A percentile compares a stretch with the other conserved stretches of the same genome.
Conservation (phyloP, 2,113 vertebrate species). For the Protobothrops mucrosquamatus region DNA sequence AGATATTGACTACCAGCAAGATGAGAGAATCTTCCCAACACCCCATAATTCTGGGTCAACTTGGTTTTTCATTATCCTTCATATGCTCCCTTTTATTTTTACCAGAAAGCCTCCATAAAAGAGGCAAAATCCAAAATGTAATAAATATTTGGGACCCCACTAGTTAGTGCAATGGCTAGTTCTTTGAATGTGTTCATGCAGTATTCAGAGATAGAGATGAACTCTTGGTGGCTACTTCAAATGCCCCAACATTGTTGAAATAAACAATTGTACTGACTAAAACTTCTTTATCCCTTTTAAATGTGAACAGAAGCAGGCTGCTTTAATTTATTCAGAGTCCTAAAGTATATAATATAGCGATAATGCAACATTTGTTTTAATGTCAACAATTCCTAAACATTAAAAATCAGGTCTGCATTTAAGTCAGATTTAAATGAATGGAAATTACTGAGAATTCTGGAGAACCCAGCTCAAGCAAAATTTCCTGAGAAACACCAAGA, state of each 20-base stretch:
- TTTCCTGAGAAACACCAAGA: slow-evolving; percentile 34
- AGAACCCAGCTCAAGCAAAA: slow-evolving; percentile 1
- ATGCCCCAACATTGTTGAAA: background rate
- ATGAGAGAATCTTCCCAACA: background rate
- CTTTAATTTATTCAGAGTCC: slow-evolving; percentile 5
- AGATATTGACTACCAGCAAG: background rate
- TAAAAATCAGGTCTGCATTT: slow-evolving; percentile 14
- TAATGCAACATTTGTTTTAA: background rate
- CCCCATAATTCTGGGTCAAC: background rate
- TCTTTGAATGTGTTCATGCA: background rate
- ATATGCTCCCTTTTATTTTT: background rate
- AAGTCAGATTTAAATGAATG: slow-evolving; percentile 32
- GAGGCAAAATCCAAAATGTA: background rate
- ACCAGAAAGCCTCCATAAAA: background rate
- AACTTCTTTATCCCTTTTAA: background rate
- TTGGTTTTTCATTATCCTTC: background rate
- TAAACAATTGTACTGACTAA: background rate
- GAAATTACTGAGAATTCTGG: background rate
- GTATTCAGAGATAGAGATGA: background rate
- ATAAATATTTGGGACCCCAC: background rate
- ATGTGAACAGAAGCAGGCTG: background rate
- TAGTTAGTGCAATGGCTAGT: background rate
- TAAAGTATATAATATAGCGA: slow-evolving; percentile 3
- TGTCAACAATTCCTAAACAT: slow-evolving; percentile 14
- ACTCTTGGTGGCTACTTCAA: background rate